phyloP scores from a whole-genome alignment of 2,797 vertebrate genomes.

The Pterois miles region DNA sequence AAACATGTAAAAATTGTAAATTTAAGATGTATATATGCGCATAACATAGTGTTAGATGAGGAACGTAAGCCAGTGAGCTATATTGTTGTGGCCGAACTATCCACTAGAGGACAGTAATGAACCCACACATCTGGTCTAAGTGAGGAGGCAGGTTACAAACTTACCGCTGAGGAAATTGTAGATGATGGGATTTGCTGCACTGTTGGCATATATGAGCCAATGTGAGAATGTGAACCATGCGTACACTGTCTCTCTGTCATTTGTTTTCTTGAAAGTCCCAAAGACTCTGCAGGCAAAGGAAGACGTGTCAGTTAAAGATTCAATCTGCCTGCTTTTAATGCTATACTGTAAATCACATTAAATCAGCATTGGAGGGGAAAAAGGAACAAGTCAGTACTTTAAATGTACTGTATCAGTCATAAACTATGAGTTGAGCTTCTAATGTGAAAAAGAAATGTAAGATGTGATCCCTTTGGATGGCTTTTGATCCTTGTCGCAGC shows the following conservation, averaged over 20 bases:
- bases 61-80: background rate
- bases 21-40: background rate
- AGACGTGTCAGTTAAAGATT: background rate
- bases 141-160: constrained; percentile 55
- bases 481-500: background rate
- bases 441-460: background rate
- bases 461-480: background rate
- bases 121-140: background rate
- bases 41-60: background rate
- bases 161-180: constrained; percentile 99
- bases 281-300: constrained; percentile 86
- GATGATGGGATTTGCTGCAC: constrained; percentile 97
- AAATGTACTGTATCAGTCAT: background rate
- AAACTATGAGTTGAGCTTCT: background rate
- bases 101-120: constrained; percentile 70
- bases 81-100: constrained; percentile 14
- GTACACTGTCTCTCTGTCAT: constrained; percentile 94
- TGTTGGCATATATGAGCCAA: constrained; percentile 98
- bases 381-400: background rate
- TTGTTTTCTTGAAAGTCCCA: constrained; percentile 91
- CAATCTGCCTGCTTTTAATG: background rate
- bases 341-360: background rate
- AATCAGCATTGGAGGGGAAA: background rate
- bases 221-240: constrained; percentile 98
- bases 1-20: background rate